phyloP scores from a whole-genome alignment of 2,113 vertebrate genomes.

The Sinocyclocheilus maitianheensis region DNA sequence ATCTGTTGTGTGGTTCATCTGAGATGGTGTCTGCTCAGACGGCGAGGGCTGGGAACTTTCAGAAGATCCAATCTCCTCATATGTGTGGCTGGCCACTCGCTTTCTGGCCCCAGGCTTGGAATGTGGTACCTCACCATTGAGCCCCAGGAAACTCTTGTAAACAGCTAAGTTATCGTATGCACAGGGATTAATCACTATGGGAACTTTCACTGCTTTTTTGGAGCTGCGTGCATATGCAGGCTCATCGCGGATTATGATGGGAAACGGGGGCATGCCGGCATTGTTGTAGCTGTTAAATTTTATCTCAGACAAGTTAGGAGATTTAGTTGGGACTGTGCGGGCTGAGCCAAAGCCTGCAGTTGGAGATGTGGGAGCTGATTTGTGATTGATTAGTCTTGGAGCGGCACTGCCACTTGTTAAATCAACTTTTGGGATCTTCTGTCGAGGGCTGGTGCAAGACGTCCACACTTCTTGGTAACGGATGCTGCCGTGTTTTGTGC shows the following conservation, averaged over 20 bases:
- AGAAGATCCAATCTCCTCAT: constrained; percentile 93
- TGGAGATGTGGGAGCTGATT: constrained; percentile 95
- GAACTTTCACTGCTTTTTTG: constrained; percentile 97
- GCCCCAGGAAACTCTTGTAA: constrained; percentile 95
- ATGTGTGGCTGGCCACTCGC: constrained; percentile 90
- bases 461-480: constrained; percentile 99
- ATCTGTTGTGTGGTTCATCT: constrained; percentile 66
- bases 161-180: constrained; percentile 97
- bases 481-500: constrained; percentile 84
- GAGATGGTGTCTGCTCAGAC: constrained; percentile 75
- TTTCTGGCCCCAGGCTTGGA: constrained; percentile 77
- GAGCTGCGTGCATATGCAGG: constrained; percentile 92
- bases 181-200: constrained; percentile 97
- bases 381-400: constrained; percentile 85
- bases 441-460: constrained; percentile 94
- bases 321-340: constrained; percentile 91
- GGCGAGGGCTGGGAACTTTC: constrained; percentile 75
- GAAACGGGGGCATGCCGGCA: constrained; percentile 98
- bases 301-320: constrained; percentile 96
- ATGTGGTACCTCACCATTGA: constrained; percentile 84
- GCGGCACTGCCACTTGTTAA: constrained; percentile 67
- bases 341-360: constrained; percentile 84
- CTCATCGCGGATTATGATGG: constrained; percentile 97
- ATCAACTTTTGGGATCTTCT: constrained; percentile 91
- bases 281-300: constrained; percentile 99